These are phyloP conservation scores for Pelochelys cantorii DNA, from an alignment of 2,797 vertebrate species.

Conservation along the genomic window DNA sequence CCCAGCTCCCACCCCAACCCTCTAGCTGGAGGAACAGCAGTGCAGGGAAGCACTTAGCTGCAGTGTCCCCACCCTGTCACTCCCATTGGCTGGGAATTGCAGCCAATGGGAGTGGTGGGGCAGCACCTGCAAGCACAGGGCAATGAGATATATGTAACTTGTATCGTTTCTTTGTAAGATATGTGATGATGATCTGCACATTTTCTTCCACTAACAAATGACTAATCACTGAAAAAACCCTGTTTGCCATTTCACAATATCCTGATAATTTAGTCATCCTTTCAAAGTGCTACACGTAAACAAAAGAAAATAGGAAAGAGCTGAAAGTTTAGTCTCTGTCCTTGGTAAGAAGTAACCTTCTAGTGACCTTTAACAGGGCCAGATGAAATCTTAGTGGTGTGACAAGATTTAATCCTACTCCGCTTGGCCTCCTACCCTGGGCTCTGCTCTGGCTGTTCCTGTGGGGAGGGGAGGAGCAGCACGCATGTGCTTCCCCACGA, in stretches of 20 bases:
- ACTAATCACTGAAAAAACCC: slow-evolving; percentile 1
- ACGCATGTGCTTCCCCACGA: too few relatives aligned
- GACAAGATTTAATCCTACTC: too few relatives aligned
- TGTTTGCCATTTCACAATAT: slow-evolving; percentile 31
- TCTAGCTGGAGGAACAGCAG: too few relatives aligned
- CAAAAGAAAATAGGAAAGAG: slow-evolving; percentile 31
- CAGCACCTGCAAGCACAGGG: too few relatives aligned
- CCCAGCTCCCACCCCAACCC: too few relatives aligned
- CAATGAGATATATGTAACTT: neutral
- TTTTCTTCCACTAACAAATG: neutral
- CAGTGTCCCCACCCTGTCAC: too few relatives aligned
- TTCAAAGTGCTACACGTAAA: neutral
- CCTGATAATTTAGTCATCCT: slow-evolving; percentile 16
- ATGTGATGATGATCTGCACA: neutral
- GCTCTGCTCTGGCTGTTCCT: too few relatives aligned
- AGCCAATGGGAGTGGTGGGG: too few relatives aligned
- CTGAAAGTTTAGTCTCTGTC: neutral
- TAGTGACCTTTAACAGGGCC: slow-evolving; percentile 34
- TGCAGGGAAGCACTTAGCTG: too few relatives aligned
- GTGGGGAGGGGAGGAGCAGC: too few relatives aligned
- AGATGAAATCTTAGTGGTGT: slow-evolving; percentile 13
- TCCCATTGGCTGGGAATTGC: too few relatives aligned
- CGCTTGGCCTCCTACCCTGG: too few relatives aligned
- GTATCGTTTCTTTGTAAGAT: neutral
- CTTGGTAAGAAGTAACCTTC: slow-evolving; percentile 42